Conservation (phyloP, 2,113 vertebrate genomes). For the Azemiops feae region DNA sequence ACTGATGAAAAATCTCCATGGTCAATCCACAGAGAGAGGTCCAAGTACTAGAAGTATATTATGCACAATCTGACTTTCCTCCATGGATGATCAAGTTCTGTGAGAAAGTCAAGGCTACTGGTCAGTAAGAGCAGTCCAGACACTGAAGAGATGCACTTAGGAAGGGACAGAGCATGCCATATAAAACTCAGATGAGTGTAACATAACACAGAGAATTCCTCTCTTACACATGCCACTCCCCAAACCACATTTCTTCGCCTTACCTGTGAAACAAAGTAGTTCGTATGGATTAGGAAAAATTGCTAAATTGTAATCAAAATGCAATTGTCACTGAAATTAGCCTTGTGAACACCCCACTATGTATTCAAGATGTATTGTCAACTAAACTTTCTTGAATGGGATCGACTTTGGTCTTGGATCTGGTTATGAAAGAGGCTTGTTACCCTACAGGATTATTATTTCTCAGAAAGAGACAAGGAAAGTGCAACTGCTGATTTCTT, state of each 20-base stretch:
- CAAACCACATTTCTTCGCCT: not conserved
- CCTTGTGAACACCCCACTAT: not conserved
- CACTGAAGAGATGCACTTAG: not conserved
- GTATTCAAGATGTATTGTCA: not conserved
- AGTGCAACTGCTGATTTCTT: not conserved
- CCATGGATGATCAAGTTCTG: not conserved
- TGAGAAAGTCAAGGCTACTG: not conserved
- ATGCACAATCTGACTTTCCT: not conserved
- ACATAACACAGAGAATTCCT: not conserved
- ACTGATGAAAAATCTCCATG: not conserved
- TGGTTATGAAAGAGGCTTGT: not conserved
- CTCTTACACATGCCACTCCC: not conserved
- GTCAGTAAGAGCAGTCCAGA: not conserved
- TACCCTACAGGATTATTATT: not conserved
- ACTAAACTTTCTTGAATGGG: not conserved
- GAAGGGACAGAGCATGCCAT: not conserved
- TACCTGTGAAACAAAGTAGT: not conserved
- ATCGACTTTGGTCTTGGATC: not conserved
- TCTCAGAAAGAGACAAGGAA: not conserved
- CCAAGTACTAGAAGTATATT: not conserved
- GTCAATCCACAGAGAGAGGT: not conserved
- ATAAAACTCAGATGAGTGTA: not conserved
- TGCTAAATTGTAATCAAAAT: not conserved
- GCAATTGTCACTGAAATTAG: not conserved
- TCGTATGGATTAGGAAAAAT: not conserved